Evolutionary conservation across 1,140 invertebrate species (phyloP).

Genomic region (Lanistes nyassanus): DNA sequence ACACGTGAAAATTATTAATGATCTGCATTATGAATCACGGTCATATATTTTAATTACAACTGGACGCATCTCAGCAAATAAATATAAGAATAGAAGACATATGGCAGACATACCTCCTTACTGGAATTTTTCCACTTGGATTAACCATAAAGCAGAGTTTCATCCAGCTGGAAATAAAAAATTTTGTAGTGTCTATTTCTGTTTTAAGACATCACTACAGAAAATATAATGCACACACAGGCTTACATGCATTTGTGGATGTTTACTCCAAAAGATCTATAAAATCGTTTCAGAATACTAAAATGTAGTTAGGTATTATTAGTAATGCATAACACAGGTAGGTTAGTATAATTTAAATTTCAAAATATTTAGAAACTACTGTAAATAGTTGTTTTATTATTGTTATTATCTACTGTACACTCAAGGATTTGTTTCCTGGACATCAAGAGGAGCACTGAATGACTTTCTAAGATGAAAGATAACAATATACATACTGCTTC

Average conservation of each 20-base stretch:
- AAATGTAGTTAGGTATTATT: no score
- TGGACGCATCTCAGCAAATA: not conserved
- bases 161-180: constrained; percentile 88
- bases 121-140: constrained; percentile 94
- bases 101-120: constrained; percentile 76
- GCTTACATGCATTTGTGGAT: no score
- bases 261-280: no score
- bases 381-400: no score
- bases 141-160: constrained; percentile 92
- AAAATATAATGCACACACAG: no score
- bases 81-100: not conserved
- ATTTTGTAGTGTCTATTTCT: not conserved
- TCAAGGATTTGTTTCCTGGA: no score
- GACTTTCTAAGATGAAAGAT: not conserved
- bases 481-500: constrained; percentile 89
- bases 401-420: no score
- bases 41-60: not conserved
- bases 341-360: no score
- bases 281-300: no score
- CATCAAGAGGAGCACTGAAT: no score
- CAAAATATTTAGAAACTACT: no score
- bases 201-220: not conserved
- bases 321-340: no score
- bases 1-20: not conserved
- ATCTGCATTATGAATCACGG: not conserved